A percentile compares a stretch with the other conserved stretches of the same genome.
phyloP scores from a whole-genome alignment of 2,888 invertebrate species.

The Cataglyphis rosenhaueri region DNA sequence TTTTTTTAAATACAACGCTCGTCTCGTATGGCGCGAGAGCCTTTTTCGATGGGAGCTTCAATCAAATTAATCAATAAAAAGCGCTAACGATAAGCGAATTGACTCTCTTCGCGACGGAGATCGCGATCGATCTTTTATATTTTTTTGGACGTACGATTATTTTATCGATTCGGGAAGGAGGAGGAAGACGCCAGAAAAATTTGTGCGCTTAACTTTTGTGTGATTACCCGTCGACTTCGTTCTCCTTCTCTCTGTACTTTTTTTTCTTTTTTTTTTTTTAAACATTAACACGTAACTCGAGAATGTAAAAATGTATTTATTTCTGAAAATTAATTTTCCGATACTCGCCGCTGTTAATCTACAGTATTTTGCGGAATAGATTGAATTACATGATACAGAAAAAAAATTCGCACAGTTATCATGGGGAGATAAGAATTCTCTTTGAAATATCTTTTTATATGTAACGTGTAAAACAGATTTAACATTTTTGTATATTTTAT shows the following conservation, averaged over 20 bases:
- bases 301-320: slow-evolving; percentile 66
- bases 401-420: not conserved
- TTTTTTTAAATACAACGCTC: not conserved
- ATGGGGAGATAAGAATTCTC: not conserved
- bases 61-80: slow-evolving; percentile 48
- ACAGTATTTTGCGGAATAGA: not conserved
- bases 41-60: slow-evolving; percentile 26
- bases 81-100: slow-evolving; percentile 7
- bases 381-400: not conserved
- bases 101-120: slow-evolving; percentile 12
- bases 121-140: slow-evolving; percentile 30
- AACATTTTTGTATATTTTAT: not conserved
- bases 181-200: slow-evolving; percentile 14
- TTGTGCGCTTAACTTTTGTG: slow-evolving; percentile 7
- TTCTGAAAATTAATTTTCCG: slow-evolving; percentile 56
- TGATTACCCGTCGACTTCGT: slow-evolving; percentile 27
- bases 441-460: not conserved
- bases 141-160: not conserved
- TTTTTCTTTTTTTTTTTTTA: not conserved
- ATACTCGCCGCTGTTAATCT: slow-evolving; percentile 15
- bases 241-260: slow-evolving; percentile 44
- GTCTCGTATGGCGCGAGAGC: not conserved
- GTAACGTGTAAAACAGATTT: not conserved
- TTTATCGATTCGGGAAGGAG: slow-evolving; percentile 23
- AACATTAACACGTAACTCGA: slow-evolving; percentile 64